Evolutionary conservation across 1,140 invertebrate species (phyloP), one percentile per base, ranked within the genome.

Genomic region (Tetragnatha versicolor): DNA sequence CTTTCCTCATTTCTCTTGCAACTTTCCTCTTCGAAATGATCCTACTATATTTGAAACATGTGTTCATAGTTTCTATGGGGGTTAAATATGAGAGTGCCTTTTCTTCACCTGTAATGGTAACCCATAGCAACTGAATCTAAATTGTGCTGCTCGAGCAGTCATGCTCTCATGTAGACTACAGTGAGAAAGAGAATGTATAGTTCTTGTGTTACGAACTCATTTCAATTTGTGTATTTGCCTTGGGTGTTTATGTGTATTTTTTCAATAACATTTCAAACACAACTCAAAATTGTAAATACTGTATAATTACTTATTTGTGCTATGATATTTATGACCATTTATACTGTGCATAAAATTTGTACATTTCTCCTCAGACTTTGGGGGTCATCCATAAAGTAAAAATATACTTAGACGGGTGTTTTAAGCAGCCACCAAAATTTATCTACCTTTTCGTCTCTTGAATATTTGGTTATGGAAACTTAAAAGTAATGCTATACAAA

Each of bases 211-310:
- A 45, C 45, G 49, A 73, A 20, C 51, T 73, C 51, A 73, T 37
- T 31, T 58, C 27, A 63, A 47, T 75, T 49, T 33, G 42, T 63
- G 12, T 61, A 37, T 37, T 55, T 51, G 17, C 39, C 47, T 75
- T 29, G 55, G 47, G 37, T 75, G 72, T 75, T 61, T 60, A 39
- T 47, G 42, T 68, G 27, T 61, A 33, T 49, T 61, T 75, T 63
- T 75, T 51, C 55, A 73, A 17, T 63, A 31, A 35, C 63, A 37
- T 39, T 60, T 58, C 35, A 27, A 65, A 60, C 4, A 53, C 35
- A 51, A 45, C 31, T 66, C 29, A 20, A 33, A 55, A 31, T 6
- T 75, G 72, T 75, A 75, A 75, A 75, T 75, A 75, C 20, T 75
- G 72, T 63, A n/a, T n/a, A 75, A 63, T 61, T 49, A 63, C 63